These are phyloP conservation scores for Nephrocerus scutellatus DNA, from an alignment of 2,888 invertebrate genomes.

Conservation along the genomic window DNA sequence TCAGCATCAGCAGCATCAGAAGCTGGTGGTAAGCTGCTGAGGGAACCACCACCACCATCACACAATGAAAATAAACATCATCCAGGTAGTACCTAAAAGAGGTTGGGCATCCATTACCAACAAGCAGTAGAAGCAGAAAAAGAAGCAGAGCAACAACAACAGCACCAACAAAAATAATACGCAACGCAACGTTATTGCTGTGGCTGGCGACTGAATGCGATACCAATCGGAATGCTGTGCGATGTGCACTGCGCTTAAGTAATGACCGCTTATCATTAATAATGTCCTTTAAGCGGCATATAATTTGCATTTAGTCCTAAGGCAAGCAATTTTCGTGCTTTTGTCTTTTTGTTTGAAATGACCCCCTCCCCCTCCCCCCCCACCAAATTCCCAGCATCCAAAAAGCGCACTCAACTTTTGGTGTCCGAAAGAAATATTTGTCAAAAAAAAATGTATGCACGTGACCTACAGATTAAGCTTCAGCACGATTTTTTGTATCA, in stretches of 20 bases:
- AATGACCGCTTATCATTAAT: conserved; percentile 19
- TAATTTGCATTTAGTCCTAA: conserved; percentile 21
- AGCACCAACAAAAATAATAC: not conserved
- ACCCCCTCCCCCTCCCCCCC: no score
- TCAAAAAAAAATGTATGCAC: no score
- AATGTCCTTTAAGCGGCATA: conserved; percentile 19
- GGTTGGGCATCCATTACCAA: conserved; percentile 13
- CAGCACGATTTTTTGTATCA: no score
- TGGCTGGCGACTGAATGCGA: not conserved
- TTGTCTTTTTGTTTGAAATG: no score
- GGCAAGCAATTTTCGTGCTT: no score
- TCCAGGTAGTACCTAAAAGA: conserved; percentile 13
- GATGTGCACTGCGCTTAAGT: conserved; percentile 11
- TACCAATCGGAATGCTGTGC: no score
- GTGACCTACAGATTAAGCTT: no score
- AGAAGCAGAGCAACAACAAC: not conserved
- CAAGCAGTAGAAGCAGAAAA: no score
- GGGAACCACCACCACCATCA: not conserved
- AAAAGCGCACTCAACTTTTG: no score
- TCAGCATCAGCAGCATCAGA: not conserved
- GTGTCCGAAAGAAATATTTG: no score
- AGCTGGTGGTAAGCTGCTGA: no score
- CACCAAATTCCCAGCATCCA: no score
- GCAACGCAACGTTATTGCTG: not conserved
- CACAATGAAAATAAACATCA: conserved; percentile 3